These are phyloP conservation scores for Drosophila mojavensis DNA, from an alignment of 1,140 invertebrate species.

Conservation along the genomic window DNA sequence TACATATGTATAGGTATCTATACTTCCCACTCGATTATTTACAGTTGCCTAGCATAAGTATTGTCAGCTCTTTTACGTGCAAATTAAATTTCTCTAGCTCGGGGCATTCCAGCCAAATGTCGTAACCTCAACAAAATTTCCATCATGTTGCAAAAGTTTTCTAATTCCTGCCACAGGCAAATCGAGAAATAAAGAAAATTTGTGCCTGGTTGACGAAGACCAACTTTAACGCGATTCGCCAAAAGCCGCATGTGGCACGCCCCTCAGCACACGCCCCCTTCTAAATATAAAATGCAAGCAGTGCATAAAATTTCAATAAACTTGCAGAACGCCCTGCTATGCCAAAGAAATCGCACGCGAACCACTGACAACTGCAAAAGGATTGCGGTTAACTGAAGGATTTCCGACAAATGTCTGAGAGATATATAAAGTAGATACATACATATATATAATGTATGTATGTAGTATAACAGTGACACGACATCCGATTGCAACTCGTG, in stretches of 20 bases:
- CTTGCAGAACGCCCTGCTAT: not conserved
- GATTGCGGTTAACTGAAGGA: not conserved
- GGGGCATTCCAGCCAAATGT: not conserved
- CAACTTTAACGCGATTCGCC: conserved; percentile 16
- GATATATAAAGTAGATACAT: not conserved
- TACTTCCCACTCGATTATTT: no score
- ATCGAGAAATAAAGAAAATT: not conserved
- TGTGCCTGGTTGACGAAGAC: conserved; percentile 11
- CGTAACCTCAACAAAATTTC: not conserved
- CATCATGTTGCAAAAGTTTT: conserved; percentile 7
- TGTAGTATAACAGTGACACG: not conserved
- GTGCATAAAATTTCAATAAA: conserved; percentile 41
- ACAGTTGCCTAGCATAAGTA: no score
- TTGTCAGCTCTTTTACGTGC: not conserved
- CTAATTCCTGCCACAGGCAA: conserved; percentile 15
- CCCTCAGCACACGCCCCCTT: not conserved
- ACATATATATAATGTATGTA: conserved; percentile 1
- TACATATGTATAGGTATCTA: no score
- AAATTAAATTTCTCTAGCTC: not conserved
- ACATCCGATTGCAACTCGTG: not conserved
- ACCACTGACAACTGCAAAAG: conserved; percentile 8
- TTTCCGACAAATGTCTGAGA: not conserved
- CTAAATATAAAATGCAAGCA: conserved; percentile 28
- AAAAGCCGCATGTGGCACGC: conserved; percentile 13
- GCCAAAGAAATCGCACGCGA: conserved; percentile 18